A percentile compares a stretch with the other conserved stretches of the same genome.
Evolutionary conservation across 30 jellyfish, hydroid and myxozoan species (phyloP).

Genomic region (Aurelia coerulea): DNA sequence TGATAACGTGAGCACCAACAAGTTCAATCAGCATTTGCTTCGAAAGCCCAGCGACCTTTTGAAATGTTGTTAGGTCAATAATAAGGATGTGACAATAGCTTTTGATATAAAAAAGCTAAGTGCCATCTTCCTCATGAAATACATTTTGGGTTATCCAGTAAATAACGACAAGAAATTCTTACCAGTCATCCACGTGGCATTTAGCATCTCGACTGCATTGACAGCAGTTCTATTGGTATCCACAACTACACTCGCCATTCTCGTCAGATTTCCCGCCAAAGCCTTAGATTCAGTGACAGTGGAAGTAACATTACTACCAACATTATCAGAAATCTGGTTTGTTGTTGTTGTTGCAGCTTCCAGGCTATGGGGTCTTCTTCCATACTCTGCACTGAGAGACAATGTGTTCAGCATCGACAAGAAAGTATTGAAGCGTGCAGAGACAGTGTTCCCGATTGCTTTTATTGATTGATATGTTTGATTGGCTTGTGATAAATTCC

Average conservation of each 20-base stretch:
- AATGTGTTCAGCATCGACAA: conserved; percentile 37
- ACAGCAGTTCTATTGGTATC: conserved; percentile 5
- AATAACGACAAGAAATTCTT: background rate
- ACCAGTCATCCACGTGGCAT: conserved; percentile 31
- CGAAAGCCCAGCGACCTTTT: too few relatives aligned
- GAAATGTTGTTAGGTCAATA: too few relatives aligned
- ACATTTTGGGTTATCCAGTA: too few relatives aligned
- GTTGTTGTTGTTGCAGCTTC: conserved; percentile 11
- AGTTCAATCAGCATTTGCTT: too few relatives aligned
- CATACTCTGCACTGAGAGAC: conserved; percentile 34
- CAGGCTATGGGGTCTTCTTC: conserved; percentile 58
- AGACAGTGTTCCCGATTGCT: conserved; percentile 23
- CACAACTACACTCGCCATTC: conserved; percentile 4
- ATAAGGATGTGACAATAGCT: too few relatives aligned
- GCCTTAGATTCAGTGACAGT: conserved; percentile 4
- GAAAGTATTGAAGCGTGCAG: conserved; percentile 32
- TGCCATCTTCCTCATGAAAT: too few relatives aligned
- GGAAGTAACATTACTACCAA: background rate
- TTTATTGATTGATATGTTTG: conserved; percentile 25
- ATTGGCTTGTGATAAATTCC: conserved; percentile 41
- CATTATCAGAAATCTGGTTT: background rate
- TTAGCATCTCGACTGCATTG: background rate
- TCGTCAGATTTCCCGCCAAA: conserved; percentile 27
- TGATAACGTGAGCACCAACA: too few relatives aligned
- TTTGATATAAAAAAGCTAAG: too few relatives aligned